Base-by-base conservation (phyloP, 1,140 invertebrate species). In the Drosophila subpulchrella region DNA sequence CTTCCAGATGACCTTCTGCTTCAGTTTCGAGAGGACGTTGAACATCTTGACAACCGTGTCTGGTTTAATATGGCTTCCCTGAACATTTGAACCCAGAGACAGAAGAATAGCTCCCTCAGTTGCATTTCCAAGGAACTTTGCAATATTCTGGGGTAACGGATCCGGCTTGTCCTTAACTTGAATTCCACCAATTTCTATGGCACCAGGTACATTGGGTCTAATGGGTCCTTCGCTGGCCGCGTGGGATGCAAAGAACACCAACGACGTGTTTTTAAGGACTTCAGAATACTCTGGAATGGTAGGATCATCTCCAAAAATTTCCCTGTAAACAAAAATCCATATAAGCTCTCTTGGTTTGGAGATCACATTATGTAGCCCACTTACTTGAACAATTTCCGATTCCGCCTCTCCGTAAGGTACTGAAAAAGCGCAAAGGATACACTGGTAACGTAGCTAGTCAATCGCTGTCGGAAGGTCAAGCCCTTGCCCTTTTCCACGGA, bases 11-110 rank as follows among this genome's bases (percentile, higher is more conserved):
- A 48, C 47, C 24, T 6, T 48, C 15, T 48, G 24, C 13, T 48
- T 48, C 3, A 48, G 47, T 8, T 48, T 48, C 27, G 47, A 48
- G 6, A 48, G 27, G 11, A 48, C 47, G 27, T 48, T 48, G 47
- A 48, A 48, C 27, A 48, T 48, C 47, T 48, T 48, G 47, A 15
- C 47, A n/a, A 48, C 47, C 5, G 47, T 48, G 13, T 30, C 20
- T 12, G 44, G 44, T 3, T 47, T 47, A 0, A 47, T 11, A 13
- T 47, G 44, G 10, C 15, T 47, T 30, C 47, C 47, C 27, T 48
- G 12, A 8, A 48, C 27, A 30, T 48, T 48, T 6, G 47, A 48
- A 4, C 47, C 47, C 47, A 48, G 24, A 6, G 24, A 30, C 2
- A 48, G 27, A 13, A 48, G 47, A 30, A 48, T 48, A 3, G 47